Evolutionary conservation across 2,888 invertebrate genomes (phyloP), one percentile per base, ranked within the genome.

Genomic region (Dinocampus coccinellae): DNA sequence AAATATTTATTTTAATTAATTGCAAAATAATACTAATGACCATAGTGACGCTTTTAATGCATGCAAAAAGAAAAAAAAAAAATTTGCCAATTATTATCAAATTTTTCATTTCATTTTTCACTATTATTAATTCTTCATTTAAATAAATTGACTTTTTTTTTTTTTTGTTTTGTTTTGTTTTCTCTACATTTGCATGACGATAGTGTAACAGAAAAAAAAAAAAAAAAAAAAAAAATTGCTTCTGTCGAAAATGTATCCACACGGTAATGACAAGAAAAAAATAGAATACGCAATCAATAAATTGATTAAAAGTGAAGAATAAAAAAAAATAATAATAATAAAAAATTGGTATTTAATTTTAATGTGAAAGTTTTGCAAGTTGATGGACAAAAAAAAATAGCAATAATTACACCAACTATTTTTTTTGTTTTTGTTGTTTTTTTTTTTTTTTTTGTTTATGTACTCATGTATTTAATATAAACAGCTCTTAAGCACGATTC

Each of bases 161-260:
- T 26, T 47, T 16, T 47, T 39, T 55, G 29, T 10, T 58, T 57
- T 16, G 42, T 68, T 42, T 39, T 36, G 42, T 52, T 13, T 61
- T 26, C n/a, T 64, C 9, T 55, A 33, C 22, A 63, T 60, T 68
- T 66, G 72, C 74, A 75, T 72, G 69, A 69, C 67, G 71, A 36
- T 57, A 55, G 26, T 58, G 34, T 42, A 9, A 42, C 26, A 2
- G 69, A 60, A n/a, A n/a, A n/a, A n/a, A n/a, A n/a, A n/a, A n/a
- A n/a, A n/a, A n/a, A n/a, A n/a, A n/a, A n/a, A n/a, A n/a, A n/a
- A n/a, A 47, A 47, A 16, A 16, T 66, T 34, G 69, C 63, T 62
- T 52, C 63, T 72, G 71, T 65, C 61, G 75, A 81, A 83, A 83
- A 83, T 83, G 83, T 83, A 83, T 83, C 83, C 83, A 83, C 83